Evolutionary conservation across 2,797 vertebrate species (phyloP), one percentile per base, ranked within the genome.

Genomic region (Mallotus villosus): DNA sequence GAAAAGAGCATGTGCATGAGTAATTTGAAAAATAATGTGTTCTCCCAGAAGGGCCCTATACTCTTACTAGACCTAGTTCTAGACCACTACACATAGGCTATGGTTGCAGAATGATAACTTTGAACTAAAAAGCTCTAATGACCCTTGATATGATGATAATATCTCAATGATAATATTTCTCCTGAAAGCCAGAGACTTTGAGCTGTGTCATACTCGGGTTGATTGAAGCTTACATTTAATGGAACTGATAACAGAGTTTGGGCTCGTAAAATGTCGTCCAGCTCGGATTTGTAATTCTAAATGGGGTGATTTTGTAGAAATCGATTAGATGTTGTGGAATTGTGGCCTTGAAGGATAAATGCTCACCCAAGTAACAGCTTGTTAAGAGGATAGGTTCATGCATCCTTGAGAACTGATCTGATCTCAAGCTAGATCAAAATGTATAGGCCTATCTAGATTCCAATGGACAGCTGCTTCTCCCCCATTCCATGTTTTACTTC

Each of bases 301-400:
- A 83, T 87, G 81, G 82, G 32, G 5, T 0, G 81, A 64, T 72
- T 75, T 55, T 61, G 73, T 77, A 63, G 76, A 80, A 78, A 73
- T 57, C 65, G 72, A 82, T 81, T 83, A 74, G 62, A 79, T 74
- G 73, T 37, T 71, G 69, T 79, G 77, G 68, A 75, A 61, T 71
- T 79, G 71, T 83, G 78, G 72, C 75, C 73, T 83, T 89, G 86
- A 89, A 87, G 87, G 86, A 89, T 84, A 81, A 86, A 82, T 81
- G 85, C 86, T 88, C 85, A 79, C 77, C 78, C 69, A 81, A 80
- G 85, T 84, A 91, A 90, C 87, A 90, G 88, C 83, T 89, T 90
- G 88, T 82, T 79, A 72, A 67, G 83, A 81, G 84, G 82, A 86
- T 87, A 87, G 86, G 81, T 88, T 87, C 75, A 74, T 75, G 75